phyloP scores from a whole-genome alignment of 2,888 invertebrate genomes.

The Leptura quadrifasciata region DNA sequence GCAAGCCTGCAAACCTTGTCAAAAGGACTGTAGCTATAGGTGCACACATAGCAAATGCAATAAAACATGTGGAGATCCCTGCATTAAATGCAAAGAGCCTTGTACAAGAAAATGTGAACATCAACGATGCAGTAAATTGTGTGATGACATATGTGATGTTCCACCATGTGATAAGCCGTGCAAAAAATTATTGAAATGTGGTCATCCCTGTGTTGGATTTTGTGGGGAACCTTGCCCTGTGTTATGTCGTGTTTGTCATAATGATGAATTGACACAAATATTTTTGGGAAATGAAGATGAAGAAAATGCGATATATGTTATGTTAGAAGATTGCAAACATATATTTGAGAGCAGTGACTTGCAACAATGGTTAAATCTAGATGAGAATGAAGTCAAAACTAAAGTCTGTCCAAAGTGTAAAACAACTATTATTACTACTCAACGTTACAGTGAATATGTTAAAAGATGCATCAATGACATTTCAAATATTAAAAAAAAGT shows the following conservation, averaged over 20 bases:
- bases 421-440: slow-evolving; percentile 60
- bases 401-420: slow-evolving; percentile 61
- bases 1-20: slow-evolving; percentile 77
- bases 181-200: slow-evolving; percentile 71
- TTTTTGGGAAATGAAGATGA: slow-evolving; percentile 64
- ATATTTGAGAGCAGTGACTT: slow-evolving; percentile 61
- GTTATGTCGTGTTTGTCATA: slow-evolving; percentile 61
- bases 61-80: slow-evolving; percentile 72
- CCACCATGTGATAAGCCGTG: slow-evolving; percentile 74
- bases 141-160: slow-evolving; percentile 74
- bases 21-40: slow-evolving; percentile 72
- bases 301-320: slow-evolving; percentile 61
- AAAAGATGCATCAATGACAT: slow-evolving; percentile 59
- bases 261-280: slow-evolving; percentile 66
- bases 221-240: slow-evolving; percentile 79
- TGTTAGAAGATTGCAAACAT: slow-evolving; percentile 63
- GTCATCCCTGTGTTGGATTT: slow-evolving; percentile 81
- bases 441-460: slow-evolving; percentile 61
- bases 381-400: slow-evolving; percentile 61
- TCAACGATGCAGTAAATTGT: slow-evolving; percentile 73
- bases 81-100: slow-evolving; percentile 68
- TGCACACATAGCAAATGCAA: slow-evolving; percentile 77
- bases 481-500: slow-evolving; percentile 50
- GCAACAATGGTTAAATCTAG: slow-evolving; percentile 59
- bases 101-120: slow-evolving; percentile 74